Base-by-base conservation (phyloP, 2,797 vertebrate species). In the Neomorphus geoffroyi region DNA sequence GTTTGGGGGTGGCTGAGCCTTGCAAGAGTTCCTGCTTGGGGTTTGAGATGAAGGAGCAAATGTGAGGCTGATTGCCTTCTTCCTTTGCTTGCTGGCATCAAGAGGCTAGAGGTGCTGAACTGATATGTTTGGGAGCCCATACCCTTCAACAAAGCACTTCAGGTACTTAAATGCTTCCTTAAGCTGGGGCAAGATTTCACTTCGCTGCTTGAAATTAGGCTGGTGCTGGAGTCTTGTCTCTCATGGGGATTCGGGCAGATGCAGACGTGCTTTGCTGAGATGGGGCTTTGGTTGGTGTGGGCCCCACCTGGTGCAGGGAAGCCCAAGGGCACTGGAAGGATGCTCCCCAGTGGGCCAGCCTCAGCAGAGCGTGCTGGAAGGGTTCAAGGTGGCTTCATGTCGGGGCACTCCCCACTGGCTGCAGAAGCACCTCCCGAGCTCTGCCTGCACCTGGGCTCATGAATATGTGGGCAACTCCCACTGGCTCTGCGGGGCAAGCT, bases 141-240 rank as follows among this genome's bases (percentile, higher is more conserved):
- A 18, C n/a, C 48, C 83, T 90, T 95, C 9, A 80, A 17, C 39
- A 70, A 28, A 94, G 80, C 80, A 84, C 86, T 95, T 95, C 73
- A 94, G 54, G 35, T 93, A 58, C 88, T 94, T 88, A 35, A 90
- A 75, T 62, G 74, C 74, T 88, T 90, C 58, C 56, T 92, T 56
- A 28, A 92, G 70, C 66, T 8, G 6, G 73, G 35, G 9, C 73
- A 73, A 66, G 83, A n/a, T 73, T 83, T 94, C 48, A 58, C 4
- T 69, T 84, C 16, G 11, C 66, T 66, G 46, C 43, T 70, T 51
- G 35, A 46, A 65, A 33, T 70, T 53, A 75, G 75, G 51, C 56
- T 69, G n/a, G 6, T 81, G 70, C 83, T 94, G 60, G 26, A 51
- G 23, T 45, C 14, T 51, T 54, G n/a, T 58, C 39, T 87, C 46